Conservation (phyloP, 2,888 invertebrate species). For the Anorthoa munda region DNA sequence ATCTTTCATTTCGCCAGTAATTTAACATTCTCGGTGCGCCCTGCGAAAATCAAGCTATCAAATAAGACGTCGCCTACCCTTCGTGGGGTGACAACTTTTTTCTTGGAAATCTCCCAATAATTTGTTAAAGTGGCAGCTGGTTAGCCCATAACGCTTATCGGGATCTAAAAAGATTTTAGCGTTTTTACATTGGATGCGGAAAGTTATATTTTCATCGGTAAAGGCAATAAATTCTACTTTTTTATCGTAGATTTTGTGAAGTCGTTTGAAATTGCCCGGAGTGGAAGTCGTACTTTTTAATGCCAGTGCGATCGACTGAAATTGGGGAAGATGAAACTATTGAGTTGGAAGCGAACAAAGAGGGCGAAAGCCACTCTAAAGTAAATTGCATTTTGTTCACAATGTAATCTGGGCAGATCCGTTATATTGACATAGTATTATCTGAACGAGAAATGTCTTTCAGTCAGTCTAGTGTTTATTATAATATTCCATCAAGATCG, state of each 20-base stretch:
- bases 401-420: slow-evolving; percentile 44
- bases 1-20: slow-evolving; percentile 90
- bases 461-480: not conserved
- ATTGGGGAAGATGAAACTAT: slow-evolving; percentile 66
- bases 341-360: slow-evolving; percentile 60
- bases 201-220: slow-evolving; percentile 66
- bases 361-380: slow-evolving; percentile 53
- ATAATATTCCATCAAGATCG: not conserved
- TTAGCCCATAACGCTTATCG: slow-evolving; percentile 89
- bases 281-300: slow-evolving; percentile 59
- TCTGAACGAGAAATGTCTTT: not conserved
- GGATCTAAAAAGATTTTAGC: slow-evolving; percentile 84
- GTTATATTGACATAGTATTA: slow-evolving; percentile 2
- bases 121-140: slow-evolving; percentile 90
- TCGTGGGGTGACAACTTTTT: slow-evolving; percentile 88
- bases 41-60: slow-evolving; percentile 89
- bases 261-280: slow-evolving; percentile 59
- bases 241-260: slow-evolving; percentile 52
- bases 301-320: slow-evolving; percentile 56
- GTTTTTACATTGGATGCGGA: slow-evolving; percentile 69
- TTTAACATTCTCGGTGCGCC: slow-evolving; percentile 89
- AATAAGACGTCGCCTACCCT: slow-evolving; percentile 85
- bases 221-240: slow-evolving; percentile 65
- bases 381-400: slow-evolving; percentile 58
- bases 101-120: slow-evolving; percentile 88